Conservation (phyloP, 2,113 vertebrate species). For the Atherinomorus stipes region DNA sequence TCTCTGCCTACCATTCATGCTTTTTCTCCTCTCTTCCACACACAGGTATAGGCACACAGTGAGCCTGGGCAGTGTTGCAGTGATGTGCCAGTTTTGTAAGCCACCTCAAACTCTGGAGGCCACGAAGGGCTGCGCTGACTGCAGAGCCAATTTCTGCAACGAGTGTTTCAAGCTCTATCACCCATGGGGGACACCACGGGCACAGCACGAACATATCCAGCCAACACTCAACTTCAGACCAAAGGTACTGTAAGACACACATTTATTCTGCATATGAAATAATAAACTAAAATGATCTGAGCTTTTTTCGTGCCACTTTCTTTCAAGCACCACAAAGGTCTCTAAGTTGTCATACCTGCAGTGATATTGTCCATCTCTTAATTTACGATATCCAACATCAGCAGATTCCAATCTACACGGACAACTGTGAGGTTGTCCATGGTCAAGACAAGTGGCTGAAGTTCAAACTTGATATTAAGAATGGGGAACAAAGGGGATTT, state of each 20-base stretch:
- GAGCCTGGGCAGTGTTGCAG: conserved; percentile 84
- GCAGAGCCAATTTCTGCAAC: conserved; percentile 94
- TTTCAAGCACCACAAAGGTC: no score
- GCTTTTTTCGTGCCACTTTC: no score
- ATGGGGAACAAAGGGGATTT: no score
- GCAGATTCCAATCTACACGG: no score
- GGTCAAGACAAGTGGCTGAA: no score
- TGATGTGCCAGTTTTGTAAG: conserved; percentile 97
- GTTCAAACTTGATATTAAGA: no score
- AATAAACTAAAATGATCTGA: background rate
- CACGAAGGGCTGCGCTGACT: conserved; percentile 96
- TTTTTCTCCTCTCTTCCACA: background rate
- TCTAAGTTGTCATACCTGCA: no score
- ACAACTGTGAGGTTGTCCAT: no score
- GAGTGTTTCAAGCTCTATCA: conserved; percentile 99
- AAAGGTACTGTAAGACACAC: conserved; percentile 83
- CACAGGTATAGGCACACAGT: conserved; percentile 85
- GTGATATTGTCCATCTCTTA: no score
- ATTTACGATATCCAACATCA: no score
- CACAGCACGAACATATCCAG: conserved; percentile 93
- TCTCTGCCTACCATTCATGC: background rate
- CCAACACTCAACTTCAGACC: conserved; percentile 96
- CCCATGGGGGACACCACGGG: conserved; percentile 96
- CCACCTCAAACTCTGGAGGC: conserved; percentile 91
- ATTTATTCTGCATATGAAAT: background rate